Evolutionary conservation across 92 coral and sea anemone genomes (phyloP), one percentile per base, ranked within the genome.

Genomic region (Porites cylindrica): DNA sequence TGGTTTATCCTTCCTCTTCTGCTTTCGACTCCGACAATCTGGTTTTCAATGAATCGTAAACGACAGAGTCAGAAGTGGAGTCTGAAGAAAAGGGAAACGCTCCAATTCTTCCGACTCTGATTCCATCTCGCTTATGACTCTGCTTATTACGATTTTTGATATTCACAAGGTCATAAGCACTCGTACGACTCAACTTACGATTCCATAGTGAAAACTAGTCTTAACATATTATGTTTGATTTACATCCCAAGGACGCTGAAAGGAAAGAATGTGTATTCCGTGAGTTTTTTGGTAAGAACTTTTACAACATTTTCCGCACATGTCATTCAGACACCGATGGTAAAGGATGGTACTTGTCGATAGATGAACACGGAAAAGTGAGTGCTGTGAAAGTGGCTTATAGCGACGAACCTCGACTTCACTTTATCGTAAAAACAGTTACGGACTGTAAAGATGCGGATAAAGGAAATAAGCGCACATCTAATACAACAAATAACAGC

Each of bases 211-310:
- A 38, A 38, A 38, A 38, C 47, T 38, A 3, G 47, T 4, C 14
- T 51, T 20, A 23, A 4, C 18, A 26, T 21, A 23, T 53, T 2
- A n/a, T 17, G 66, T 43, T 18, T 19, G n/a, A 76, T 72, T 23
- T 56, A 47, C 74, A 20, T 77, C 51, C 78, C n/a, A 69, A 96
- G 99, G 91, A 89, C 73, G 81, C 95, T 3, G 99, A 96, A 80
- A 93, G 90, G 72, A 97, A 95, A 59, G 99, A 97, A 85, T 97
- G 99, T 70, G 99, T 95, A 7, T 94, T 97, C 72, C 93, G 95
- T 38, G 99, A 97, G 78, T 92, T 95, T 76, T 88, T 95, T 10
- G 96, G 97, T 23, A 90, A 91, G 79, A 96, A 97, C 75, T 97
- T 97, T 76, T 92, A 75, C 91, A 95, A 90, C 70, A 85, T 92